Conservation (phyloP, 2,113 vertebrate species). For the Asarcornis scutulata region DNA sequence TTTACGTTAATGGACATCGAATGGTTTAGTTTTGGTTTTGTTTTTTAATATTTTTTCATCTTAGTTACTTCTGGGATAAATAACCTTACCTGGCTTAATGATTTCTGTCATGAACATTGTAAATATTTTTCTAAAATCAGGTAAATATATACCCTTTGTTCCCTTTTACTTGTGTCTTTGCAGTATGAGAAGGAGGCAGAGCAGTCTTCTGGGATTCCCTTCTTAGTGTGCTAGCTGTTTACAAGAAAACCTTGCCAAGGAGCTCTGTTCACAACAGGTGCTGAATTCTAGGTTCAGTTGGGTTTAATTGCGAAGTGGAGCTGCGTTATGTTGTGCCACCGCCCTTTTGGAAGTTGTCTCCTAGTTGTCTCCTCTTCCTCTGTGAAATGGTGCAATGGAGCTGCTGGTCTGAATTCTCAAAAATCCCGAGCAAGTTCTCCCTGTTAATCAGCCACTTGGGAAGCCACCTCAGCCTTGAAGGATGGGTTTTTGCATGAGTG, state of each 20-base stretch:
- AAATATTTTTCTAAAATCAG: conserved; percentile 57
- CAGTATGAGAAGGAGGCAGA: neutral
- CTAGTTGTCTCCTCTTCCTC: neutral
- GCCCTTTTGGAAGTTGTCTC: neutral
- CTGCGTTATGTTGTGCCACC: neutral
- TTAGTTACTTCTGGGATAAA: neutral
- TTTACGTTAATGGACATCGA: conserved; percentile 72
- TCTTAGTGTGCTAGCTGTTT: neutral
- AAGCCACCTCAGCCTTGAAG: neutral
- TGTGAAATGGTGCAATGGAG: neutral
- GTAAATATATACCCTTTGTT: neutral
- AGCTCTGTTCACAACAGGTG: conserved; percentile 22
- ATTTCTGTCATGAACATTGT: neutral
- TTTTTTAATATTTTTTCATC: conserved; percentile 9
- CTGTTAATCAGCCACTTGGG: neutral
- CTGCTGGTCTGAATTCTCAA: neutral
- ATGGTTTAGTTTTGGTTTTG: conserved; percentile 16
- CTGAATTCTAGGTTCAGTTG: conserved; percentile 36
- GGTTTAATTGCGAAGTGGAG: neutral
- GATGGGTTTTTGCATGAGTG: neutral
- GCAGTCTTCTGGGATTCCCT: conserved; percentile 14
- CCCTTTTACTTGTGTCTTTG: neutral
- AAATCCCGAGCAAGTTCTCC: neutral
- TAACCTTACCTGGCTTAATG: neutral
- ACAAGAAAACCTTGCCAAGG: neutral